Percentiles rank a stretch among this genome's conserved stretches.
Conservation (phyloP, 2,113 vertebrate species). For the Lophotis ruficrista region DNA sequence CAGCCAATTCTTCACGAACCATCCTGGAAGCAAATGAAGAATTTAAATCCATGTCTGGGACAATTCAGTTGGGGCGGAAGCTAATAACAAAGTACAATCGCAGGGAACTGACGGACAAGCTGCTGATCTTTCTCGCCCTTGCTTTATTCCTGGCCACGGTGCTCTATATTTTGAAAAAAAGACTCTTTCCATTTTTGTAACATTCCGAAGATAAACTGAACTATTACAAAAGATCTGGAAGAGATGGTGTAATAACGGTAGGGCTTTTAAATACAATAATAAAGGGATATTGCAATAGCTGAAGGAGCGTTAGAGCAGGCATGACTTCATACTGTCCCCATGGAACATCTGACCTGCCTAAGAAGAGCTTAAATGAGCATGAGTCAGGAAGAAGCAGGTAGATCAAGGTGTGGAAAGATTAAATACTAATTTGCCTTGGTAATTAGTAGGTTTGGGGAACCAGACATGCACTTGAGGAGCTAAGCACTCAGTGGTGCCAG, state of each 20-base stretch:
- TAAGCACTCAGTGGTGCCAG: background rate
- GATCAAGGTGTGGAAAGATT: background rate
- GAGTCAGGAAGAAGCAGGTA: background rate
- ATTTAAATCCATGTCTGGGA: conserved; percentile 96
- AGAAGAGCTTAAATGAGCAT: background rate
- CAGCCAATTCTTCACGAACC: conserved; percentile 93
- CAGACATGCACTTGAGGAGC: background rate
- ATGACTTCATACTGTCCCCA: background rate
- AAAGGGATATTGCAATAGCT: background rate
- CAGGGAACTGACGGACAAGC: conserved; percentile 93
- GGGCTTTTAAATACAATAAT: background rate
- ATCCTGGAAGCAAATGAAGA: conserved; percentile 94
- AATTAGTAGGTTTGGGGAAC: background rate
- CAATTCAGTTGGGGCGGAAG: conserved; percentile 93
- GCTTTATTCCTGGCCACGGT: conserved; percentile 95
- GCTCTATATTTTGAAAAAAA: conserved; percentile 96
- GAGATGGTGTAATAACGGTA: background rate
- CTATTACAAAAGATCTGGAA: background rate
- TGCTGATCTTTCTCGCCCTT: conserved; percentile 94
- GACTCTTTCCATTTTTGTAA: conserved; percentile 92
- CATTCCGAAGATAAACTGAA: background rate
- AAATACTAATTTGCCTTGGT: background rate
- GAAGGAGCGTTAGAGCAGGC: background rate
- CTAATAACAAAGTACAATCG: conserved; percentile 98
- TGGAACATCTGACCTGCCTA: background rate